phyloP scores from a whole-genome alignment of 2,113 vertebrate genomes.

The Jaculus jaculus region DNA sequence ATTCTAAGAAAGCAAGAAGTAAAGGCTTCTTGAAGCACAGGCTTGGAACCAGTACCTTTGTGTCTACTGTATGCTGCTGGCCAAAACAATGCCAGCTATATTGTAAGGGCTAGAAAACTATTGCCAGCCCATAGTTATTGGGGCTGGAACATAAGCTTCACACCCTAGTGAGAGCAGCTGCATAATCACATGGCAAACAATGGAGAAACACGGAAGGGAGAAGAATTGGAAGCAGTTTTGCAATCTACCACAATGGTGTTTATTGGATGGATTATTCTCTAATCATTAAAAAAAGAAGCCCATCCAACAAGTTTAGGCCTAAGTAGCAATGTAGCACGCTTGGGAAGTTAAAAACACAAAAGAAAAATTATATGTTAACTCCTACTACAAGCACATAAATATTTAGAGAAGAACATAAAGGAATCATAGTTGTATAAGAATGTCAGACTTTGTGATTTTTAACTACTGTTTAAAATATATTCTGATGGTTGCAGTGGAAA shows the following conservation, averaged over 20 bases:
- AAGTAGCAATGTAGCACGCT: too few species aligned
- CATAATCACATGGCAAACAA: background rate
- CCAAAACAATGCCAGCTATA: background rate
- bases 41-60: background rate
- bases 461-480: background rate
- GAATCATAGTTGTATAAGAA: background rate
- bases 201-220: background rate
- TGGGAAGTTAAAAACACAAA: background rate
- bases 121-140: background rate
- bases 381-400: background rate
- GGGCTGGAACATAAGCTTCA: background rate
- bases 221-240: background rate
- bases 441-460: background rate
- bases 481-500: background rate
- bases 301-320: background rate
- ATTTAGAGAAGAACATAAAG: background rate
- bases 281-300: conserved; percentile 12
- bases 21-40: background rate
- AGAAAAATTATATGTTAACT: background rate
- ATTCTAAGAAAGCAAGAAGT: background rate
- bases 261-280: background rate
- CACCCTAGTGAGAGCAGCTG: background rate
- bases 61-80: background rate
- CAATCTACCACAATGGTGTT: background rate
- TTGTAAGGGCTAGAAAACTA: background rate